phyloP scores from a whole-genome alignment of 2,113 vertebrate species.

The Melanostigma gelatinosum region DNA sequence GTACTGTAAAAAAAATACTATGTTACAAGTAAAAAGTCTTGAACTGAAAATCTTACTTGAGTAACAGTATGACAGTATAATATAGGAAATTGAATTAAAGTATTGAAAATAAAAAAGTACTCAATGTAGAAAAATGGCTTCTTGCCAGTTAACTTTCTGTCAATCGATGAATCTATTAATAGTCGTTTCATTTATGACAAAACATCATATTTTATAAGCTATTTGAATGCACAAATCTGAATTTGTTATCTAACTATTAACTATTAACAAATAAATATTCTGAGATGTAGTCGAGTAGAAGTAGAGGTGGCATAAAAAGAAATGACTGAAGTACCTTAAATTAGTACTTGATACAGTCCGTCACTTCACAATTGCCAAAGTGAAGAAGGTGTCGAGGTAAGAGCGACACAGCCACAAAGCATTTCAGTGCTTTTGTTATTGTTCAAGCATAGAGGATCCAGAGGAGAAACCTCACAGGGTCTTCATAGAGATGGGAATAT shows the following conservation, averaged over 20 bases:
- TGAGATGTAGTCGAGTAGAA: neutral
- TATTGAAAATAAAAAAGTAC: neutral
- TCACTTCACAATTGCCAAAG: neutral
- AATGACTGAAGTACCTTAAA: neutral
- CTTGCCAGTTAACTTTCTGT: no score
- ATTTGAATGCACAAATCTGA: neutral
- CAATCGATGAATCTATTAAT: no score
- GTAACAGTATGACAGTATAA: neutral
- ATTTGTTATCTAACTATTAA: neutral
- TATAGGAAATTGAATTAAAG: neutral
- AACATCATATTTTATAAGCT: neutral
- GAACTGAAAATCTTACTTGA: neutral
- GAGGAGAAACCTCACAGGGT: neutral
- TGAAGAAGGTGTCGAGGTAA: neutral
- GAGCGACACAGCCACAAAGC: neutral
- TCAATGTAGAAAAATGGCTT: no score
- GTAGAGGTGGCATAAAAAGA: neutral
- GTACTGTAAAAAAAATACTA: neutral
- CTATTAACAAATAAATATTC: neutral
- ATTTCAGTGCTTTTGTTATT: neutral
- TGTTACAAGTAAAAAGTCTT: neutral
- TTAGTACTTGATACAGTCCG: neutral
- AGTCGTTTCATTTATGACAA: neutral
- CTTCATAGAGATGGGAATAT: no score
- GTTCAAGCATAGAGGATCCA: neutral